Evolutionary conservation across 2,888 invertebrate genomes (phyloP).

Genomic region (Ommatoiulus sabulosus): DNA sequence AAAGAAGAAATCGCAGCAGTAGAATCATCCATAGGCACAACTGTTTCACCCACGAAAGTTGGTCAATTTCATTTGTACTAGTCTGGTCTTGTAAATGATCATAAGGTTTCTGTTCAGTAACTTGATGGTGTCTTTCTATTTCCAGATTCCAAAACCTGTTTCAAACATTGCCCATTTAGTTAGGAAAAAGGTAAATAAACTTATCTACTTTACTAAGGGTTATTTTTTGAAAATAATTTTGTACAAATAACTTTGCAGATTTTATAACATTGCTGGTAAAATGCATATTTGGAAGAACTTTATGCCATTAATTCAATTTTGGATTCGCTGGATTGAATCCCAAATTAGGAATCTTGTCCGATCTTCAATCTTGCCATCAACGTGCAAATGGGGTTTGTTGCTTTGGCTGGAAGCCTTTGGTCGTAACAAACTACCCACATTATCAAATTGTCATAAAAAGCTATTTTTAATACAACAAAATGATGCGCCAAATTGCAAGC

Average conservation of each 20-base stretch:
- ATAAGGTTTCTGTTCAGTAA: neutral
- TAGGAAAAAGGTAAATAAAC: conserved; percentile 71
- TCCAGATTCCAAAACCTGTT: conserved; percentile 72
- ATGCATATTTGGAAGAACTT: neutral
- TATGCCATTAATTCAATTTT: neutral
- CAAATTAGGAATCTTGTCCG: too few relatives aligned
- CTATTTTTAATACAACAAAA: too few relatives aligned
- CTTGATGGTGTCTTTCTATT: neutral
- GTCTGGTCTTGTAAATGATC: neutral
- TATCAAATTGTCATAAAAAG: too few relatives aligned
- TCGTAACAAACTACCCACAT: too few relatives aligned
- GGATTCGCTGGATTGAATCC: neutral
- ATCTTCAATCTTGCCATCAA: too few relatives aligned
- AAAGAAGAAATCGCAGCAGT: neutral
- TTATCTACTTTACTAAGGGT: neutral
- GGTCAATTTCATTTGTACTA: neutral
- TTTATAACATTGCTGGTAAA: neutral
- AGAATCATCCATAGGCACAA: neutral
- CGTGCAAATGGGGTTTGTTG: too few relatives aligned
- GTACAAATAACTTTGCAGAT: neutral
- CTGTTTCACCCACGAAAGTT: neutral
- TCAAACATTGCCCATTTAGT: conserved; percentile 86
- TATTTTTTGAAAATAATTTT: neutral
- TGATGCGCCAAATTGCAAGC: too few relatives aligned
- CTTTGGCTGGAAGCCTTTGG: too few relatives aligned